Base-by-base conservation (phyloP, 2,888 invertebrate species). In the Horisme vitalbata region DNA sequence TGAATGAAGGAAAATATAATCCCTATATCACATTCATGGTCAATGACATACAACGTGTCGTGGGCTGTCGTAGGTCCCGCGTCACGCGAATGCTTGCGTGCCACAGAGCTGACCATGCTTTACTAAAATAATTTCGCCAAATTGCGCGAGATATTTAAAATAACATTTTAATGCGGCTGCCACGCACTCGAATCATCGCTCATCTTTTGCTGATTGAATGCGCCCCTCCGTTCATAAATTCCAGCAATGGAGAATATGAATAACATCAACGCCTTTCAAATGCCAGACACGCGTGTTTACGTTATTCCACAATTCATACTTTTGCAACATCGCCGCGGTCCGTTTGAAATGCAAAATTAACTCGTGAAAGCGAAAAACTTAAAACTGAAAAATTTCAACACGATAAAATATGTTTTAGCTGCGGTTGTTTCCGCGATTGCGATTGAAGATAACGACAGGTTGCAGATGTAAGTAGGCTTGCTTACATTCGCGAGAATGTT, bases 401-500 rank as follows among this genome's bases (percentile, higher is more conserved):
- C 48, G 45, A 37, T 50, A 48, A 31, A 45, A 41, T 41, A 44
- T 45, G 43, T 48, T 46, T 44, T 34, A 35, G 41, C 23, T 21
- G 15, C 28, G 32, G 38, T 23, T 20, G 35, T 45, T 51, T 36
- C 36, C 34, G 39, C 32, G 34, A 41, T 55, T 51, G 41, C 44
- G 46, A 39, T 46, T 37, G 58, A 62, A 64, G 56, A 57, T 54
- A 57, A 52, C 50, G 55, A 49, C 41, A 43, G 52, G 46, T 65
- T 65, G 60, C 50, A 47, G 35, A 63, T 59, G 55, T 58, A 27
- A 41, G 52, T 45, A 38, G 45, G 52, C 52, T 39, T 45, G 31
- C 52, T 49, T 63, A 68, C 59, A 61, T 64, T 62, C 63, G 63
- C 63, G 71, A 67, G 68, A 67, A 63, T 68, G 70, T 82, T 78